A percentile compares a stretch with the other conserved stretches of the same genome.
Evolutionary conservation across 2,113 vertebrate species (phyloP).

Genomic region (Oryctolagus cuniculus): mOryCun1.1 NC_091438.1:155728001-155728500

Average conservation of each 20-base stretch:
- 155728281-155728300: neutral
- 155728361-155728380: neutral
- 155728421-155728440: neutral
- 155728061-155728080: too few species aligned
- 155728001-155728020: too few species aligned
- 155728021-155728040: too few species aligned
- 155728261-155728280: neutral
- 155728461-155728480: neutral
- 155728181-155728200: fast-evolving
- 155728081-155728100: too few species aligned
- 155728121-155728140: neutral
- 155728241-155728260: neutral
- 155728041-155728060: too few species aligned
- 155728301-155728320: neutral
- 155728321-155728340: constrained; percentile 5
- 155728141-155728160: neutral
- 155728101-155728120: neutral
- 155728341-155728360: neutral
- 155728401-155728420: neutral
- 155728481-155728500: neutral
- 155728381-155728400: neutral
- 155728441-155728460: neutral
- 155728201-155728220: neutral
- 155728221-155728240: neutral
- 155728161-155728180: neutral